Evolutionary conservation across 2,888 invertebrate species (phyloP).

Genomic region (Dermolepida albohirtum): DNA sequence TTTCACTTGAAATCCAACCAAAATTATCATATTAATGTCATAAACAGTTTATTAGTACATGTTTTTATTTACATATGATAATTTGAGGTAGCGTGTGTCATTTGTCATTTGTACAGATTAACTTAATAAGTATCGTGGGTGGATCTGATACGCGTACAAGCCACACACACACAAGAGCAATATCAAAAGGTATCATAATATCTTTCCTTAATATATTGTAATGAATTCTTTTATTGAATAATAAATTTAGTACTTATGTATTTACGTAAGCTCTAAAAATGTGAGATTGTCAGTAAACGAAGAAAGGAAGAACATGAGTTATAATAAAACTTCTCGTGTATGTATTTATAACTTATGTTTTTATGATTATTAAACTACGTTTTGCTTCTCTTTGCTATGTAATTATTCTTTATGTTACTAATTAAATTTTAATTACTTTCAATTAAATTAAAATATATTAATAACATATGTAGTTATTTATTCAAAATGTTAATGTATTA

Average conservation of each 20-base stretch:
- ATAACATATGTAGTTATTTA: too few relatives aligned
- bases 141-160: constrained; percentile 8
- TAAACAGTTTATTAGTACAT: constrained; percentile 39
- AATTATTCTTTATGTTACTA: too few relatives aligned
- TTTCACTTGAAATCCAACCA: constrained; percentile 26
- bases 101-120: constrained; percentile 38
- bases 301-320: constrained; percentile 4
- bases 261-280: background rate
- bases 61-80: constrained; percentile 37
- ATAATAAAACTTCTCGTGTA: background rate
- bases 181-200: constrained; percentile 7
- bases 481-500: too few relatives aligned
- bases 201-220: constrained; percentile 28
- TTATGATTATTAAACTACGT: too few relatives aligned
- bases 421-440: too few relatives aligned
- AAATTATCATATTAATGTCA: constrained; percentile 41
- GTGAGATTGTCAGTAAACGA: background rate
- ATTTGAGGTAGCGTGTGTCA: constrained; percentile 28
- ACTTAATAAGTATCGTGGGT: constrained; percentile 32
- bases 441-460: too few relatives aligned
- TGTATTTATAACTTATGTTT: background rate
- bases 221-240: constrained; percentile 27
- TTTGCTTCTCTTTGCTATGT: too few relatives aligned
- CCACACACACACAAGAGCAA: background rate
- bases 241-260: constrained; percentile 8